Conservation (phyloP, 2,797 vertebrate genomes). For the Arctocebus calabarensis region DNA sequence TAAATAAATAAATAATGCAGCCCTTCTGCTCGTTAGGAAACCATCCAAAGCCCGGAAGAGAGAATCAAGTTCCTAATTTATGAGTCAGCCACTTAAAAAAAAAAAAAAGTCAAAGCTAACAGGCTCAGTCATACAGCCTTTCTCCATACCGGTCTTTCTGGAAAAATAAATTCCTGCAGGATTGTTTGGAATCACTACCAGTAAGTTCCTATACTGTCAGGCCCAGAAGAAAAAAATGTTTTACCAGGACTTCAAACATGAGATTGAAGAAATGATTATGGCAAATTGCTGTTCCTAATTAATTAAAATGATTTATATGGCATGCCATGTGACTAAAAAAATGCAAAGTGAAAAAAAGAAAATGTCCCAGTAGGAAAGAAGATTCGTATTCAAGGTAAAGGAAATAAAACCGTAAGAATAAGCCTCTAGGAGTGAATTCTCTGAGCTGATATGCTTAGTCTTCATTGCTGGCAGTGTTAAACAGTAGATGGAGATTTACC, state of each 20-base stretch:
- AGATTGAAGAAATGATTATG: constrained; percentile 51
- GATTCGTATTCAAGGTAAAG: constrained; percentile 31
- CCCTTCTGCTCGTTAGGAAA: constrained; percentile 67
- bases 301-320: constrained; percentile 58
- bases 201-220: constrained; percentile 54
- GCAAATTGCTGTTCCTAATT: constrained; percentile 54
- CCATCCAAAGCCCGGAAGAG: constrained; percentile 61
- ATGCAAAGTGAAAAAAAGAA: background rate
- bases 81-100: constrained; percentile 58
- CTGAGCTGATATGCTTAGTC: background rate
- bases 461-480: background rate
- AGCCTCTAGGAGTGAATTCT: background rate
- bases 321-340: background rate
- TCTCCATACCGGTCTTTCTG: constrained; percentile 48
- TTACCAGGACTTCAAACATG: constrained; percentile 37
- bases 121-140: background rate
- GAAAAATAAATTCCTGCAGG: constrained; percentile 61
- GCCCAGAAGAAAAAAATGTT: background rate
- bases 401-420: constrained; percentile 6
- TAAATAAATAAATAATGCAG: constrained; percentile 75
- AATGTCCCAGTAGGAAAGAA: background rate
- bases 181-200: constrained; percentile 44
- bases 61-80: constrained; percentile 73
- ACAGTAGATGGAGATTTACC: constrained; percentile 40
- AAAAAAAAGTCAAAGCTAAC: background rate